Base-by-base conservation (phyloP, 2,888 invertebrate genomes). In the Limnephilus marmoratus region DNA sequence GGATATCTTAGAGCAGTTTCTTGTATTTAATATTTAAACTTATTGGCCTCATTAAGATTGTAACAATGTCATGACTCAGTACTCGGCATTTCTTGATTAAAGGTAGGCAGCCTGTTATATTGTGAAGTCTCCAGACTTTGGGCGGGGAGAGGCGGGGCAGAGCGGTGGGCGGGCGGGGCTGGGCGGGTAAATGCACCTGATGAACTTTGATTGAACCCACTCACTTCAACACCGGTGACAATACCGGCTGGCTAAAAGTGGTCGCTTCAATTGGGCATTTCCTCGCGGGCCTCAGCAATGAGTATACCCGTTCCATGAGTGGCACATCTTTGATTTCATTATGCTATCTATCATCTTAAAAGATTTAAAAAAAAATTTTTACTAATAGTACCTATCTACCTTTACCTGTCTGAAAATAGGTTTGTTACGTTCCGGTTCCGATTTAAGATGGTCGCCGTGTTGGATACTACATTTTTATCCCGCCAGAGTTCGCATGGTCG, bases 211-310 rank as follows among this genome's bases (percentile, higher is more conserved):
- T 85, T 85, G 82, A 89, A 81, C 87, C 45, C 24, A 68, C 53
- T 87, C 53, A 53, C 53, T 87, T 87, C 12, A 80, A 34, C 88
- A 90, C 91, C 92, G 92, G 92, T 92, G 92, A 85, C 87, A 34
- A 34, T 34, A 87, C 68, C 18, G 53, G 53, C 87, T 87, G 86
- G 49, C 86, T 87, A 87, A 91, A 91, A 90, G 90, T 93, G 91
- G 92, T 92, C 91, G 92, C 41, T 34, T 88, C 93, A 93, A 93
- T 93, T 93, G 93, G 91, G 81, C 85, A 91, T 92, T 90, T 93
- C 93, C 93, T 93, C 92, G 13, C 41, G 29, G 90, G 37, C 41
- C 90, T 90, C 49, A 49, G 34, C 82, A 37, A 85, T 24, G 82
- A 34, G 29, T 31, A 82, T 82, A 68, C 5, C 68, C n/a, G 18